These are phyloP conservation scores for Pentamera pediparva DNA, from an alignment of 53 echinoderm and acorn worm species.

Conservation along the genomic window DNA sequence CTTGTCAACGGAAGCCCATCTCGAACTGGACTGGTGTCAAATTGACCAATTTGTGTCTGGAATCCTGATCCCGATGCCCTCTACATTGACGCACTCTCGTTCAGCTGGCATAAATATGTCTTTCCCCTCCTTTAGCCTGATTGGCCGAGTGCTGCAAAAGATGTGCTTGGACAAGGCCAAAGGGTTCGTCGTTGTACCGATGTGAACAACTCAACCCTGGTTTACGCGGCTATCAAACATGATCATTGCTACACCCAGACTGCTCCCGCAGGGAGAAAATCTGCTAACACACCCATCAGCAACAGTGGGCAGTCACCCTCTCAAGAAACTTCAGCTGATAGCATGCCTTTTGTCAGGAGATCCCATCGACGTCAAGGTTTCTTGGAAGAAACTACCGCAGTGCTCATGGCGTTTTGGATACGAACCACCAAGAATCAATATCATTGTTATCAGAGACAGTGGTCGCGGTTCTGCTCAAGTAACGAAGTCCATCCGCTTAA, in stretches of 20 bases:
- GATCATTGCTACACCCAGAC: no score
- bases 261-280: not conserved
- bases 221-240: not conserved
- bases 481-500: not conserved
- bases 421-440: not conserved
- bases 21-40: no score
- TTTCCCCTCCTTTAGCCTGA: conserved; percentile 15
- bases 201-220: conserved; percentile 5
- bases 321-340: not conserved
- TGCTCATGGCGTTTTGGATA: conserved; percentile 1
- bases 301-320: not conserved
- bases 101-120: no score
- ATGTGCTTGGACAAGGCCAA: not conserved
- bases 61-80: no score
- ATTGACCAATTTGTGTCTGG: no score
- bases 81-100: no score
- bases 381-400: no score
- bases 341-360: no score
- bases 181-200: not conserved
- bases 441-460: not conserved
- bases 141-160: no score
- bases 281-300: not conserved
- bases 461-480: not conserved
- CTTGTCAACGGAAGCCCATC: not conserved
- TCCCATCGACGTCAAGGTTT: no score